Conservation (phyloP, 1,140 invertebrate species). For the Bombus breviceps region DNA sequence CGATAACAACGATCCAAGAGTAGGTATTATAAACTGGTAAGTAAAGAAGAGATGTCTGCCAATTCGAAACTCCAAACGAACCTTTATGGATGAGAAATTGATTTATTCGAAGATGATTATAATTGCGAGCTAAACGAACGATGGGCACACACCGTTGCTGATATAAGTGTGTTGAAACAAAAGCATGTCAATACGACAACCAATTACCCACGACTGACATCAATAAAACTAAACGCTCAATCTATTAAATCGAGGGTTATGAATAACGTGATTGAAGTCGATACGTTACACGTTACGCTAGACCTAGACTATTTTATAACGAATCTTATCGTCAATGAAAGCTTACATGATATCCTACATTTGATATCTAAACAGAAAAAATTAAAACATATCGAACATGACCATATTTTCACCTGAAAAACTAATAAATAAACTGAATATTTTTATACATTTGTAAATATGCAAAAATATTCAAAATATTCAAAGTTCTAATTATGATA, state of each 20-base stretch:
- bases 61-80: not conserved
- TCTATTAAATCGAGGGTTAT: constrained; percentile 26
- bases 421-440: not conserved
- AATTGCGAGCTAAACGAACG: no score
- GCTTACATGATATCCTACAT: not conserved
- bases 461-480: not conserved
- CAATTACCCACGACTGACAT: constrained; percentile 54
- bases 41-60: not conserved
- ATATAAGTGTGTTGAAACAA: not conserved
- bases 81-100: not conserved
- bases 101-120: not conserved
- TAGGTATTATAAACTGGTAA: not conserved
- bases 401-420: not conserved
- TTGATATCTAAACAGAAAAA: no score
- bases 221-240: constrained; percentile 51
- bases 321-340: not conserved
- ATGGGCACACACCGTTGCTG: no score
- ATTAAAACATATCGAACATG: not conserved
- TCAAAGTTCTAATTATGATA: not conserved
- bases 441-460: not conserved
- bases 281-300: not conserved
- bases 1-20: not conserved
- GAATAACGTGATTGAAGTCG: constrained; percentile 24
- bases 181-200: constrained; percentile 39
- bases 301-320: no score